Evolutionary conservation across 2,113 vertebrate genomes (phyloP), one percentile per base, ranked within the genome.

Genomic region (Rallus limicola): DNA sequence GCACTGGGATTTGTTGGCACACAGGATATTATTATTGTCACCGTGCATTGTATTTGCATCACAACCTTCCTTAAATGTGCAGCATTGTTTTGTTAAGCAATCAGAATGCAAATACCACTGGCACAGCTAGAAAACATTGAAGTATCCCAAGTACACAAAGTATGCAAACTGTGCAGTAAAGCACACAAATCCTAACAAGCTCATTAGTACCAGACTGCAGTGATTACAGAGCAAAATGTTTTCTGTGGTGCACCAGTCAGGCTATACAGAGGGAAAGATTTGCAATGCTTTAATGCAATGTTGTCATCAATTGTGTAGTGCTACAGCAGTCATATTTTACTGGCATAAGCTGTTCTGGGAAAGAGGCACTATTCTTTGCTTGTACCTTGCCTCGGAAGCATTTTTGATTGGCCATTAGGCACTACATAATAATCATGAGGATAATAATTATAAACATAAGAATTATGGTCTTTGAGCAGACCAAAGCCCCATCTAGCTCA

Each of bases 101-200:
- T 93, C 75, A 90, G 90, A 92, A 92, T 86, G 85, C 62, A 93
- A 96, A 94, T 82, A 92, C n/a, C 28, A 77, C 67, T 81, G 85
- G 76, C 79, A 90, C 64, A 88, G 88, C 92, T 59, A 95, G 90
- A 88, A 92, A 88, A 92, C 68, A 92, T 18, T 71, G 63, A 93
- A 92, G 64, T 74, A 52, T 58, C 72, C 90, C 79, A 74, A 96
- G 87, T 56, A 92, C 79, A 96, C 71, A 55, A 95, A 92, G 81
- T 84, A 89, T 89, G 74, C 78, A 95, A 95, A 90, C 90, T 90
- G 86, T 89, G 93, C 86, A 87, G 89, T 68, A 95, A 91, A 93
- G 91, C 67, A 92, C 91, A 95, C 89, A 95, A 96, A 95, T 79
- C 82, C 94, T 95, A 95, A 95, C 92, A 90, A 97, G 94, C 76